Percentiles rank a stretch among this genome's conserved stretches.
Evolutionary conservation across 2,113 vertebrate species (phyloP).

Genomic region (Sinosuthora webbiana): DNA sequence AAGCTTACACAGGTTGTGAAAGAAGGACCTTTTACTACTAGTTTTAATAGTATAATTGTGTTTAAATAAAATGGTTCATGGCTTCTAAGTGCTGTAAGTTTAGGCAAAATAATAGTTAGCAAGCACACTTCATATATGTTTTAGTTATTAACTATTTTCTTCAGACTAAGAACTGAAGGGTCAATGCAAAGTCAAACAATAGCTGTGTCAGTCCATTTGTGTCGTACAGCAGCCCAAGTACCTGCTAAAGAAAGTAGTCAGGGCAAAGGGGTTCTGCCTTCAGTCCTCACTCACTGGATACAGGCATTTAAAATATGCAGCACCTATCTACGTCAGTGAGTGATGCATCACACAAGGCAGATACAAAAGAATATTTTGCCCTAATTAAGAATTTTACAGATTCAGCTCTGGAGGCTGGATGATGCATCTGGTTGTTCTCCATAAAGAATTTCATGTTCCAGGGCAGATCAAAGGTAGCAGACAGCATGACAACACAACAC

Average conservation of each 20-base stretch:
- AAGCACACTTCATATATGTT: not conserved
- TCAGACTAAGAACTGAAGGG: conserved; percentile 19
- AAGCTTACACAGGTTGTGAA: not conserved
- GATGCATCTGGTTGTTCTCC: not conserved
- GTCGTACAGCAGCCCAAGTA: conserved; percentile 37
- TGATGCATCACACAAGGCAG: not conserved
- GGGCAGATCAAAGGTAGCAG: conserved; percentile 15
- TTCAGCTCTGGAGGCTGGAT: not conserved
- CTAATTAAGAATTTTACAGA: conserved; percentile 29
- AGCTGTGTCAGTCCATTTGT: conserved; percentile 38
- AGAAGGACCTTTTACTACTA: not conserved
- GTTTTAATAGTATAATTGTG: not conserved
- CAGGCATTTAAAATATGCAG: conserved; percentile 24
- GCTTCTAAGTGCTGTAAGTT: not conserved
- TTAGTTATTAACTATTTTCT: conserved; percentile 52
- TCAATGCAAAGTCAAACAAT: conserved; percentile 57
- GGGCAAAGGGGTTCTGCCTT: conserved; percentile 6
- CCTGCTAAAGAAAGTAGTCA: not conserved
- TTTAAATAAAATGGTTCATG: not conserved
- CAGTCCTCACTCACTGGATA: not conserved
- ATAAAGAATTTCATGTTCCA: not conserved
- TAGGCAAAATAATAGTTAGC: conserved; percentile 53
- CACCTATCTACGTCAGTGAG: not conserved
- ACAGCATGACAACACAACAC: not conserved
- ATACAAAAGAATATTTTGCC: not conserved